Conservation (phyloP, 2,113 vertebrate species). For the Epinephelus moara region DNA sequence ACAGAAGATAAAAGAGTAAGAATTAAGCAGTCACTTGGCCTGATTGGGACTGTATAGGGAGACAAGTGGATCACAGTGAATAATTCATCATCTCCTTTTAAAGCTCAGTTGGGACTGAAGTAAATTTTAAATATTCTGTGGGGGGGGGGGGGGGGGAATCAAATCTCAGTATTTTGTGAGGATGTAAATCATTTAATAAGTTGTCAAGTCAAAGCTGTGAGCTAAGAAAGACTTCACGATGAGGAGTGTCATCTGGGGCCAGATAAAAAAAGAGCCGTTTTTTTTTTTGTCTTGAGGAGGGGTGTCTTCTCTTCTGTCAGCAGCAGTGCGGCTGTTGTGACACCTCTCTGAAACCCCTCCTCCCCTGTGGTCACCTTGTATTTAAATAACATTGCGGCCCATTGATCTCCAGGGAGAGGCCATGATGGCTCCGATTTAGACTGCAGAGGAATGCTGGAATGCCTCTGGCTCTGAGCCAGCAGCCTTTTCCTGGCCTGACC, state of each 20-base stretch:
- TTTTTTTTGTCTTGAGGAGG: not conserved
- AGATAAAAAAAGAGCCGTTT: constrained; percentile 4
- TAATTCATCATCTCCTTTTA: constrained; percentile 54
- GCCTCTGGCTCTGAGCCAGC: constrained; percentile 65
- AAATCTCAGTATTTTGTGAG: constrained; percentile 48
- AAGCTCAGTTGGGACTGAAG: constrained; percentile 45
- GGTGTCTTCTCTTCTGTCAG: constrained; percentile 35
- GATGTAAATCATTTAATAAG: constrained; percentile 49
- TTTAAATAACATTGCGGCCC: constrained; percentile 72
- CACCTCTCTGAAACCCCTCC: not conserved
- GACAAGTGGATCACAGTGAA: constrained; percentile 49
- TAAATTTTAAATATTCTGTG: constrained; percentile 32
- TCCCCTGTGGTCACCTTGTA: constrained; percentile 51
- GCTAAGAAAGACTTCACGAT: constrained; percentile 33
- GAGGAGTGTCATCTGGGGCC: constrained; percentile 22
- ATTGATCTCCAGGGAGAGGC: constrained; percentile 71
- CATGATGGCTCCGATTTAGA: constrained; percentile 69
- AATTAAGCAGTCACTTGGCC: constrained; percentile 23
- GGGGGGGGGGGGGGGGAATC: not conserved
- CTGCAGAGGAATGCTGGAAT: constrained; percentile 76
- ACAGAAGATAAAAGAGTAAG: not conserved
- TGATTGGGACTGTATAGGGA: constrained; percentile 32
- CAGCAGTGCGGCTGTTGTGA: constrained; percentile 25
- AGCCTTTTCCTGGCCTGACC: constrained; percentile 74
- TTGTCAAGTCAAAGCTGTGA: constrained; percentile 29